Conservation (phyloP, 2,888 invertebrate genomes). For the Congeria kusceri region DNA sequence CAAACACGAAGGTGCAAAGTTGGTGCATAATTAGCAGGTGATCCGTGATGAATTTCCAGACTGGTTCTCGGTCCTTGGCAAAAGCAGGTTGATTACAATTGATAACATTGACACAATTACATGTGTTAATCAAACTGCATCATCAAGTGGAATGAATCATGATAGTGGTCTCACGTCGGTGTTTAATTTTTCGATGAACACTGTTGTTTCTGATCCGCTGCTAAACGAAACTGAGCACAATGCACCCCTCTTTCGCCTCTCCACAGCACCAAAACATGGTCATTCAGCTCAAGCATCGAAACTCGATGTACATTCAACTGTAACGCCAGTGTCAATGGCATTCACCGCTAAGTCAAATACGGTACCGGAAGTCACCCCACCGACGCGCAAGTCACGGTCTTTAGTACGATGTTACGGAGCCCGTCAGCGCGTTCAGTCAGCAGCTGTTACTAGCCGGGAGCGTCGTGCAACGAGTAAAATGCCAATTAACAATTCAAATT, state of each 20-base stretch:
- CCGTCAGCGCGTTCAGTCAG: neutral
- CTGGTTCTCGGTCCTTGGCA: neutral
- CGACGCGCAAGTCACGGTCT: neutral
- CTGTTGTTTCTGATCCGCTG: no score
- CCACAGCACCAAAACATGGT: no score
- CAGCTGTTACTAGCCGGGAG: neutral
- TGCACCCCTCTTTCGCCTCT: no score
- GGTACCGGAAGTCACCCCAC: neutral
- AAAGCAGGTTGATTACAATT: neutral
- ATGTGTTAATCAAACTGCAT: neutral
- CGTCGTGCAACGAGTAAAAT: neutral
- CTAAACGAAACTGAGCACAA: no score
- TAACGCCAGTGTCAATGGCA: no score
- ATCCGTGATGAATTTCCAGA: conserved; percentile 1
- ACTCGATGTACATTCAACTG: no score
- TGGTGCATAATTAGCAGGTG: neutral
- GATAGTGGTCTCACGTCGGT: no score
- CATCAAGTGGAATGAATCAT: no score
- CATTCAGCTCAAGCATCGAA: no score
- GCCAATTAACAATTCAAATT: neutral
- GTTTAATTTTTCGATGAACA: no score
- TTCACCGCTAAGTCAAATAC: no score
- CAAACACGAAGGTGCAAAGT: neutral
- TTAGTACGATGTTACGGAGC: neutral
- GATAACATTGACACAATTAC: neutral